A percentile compares a stretch with the other conserved stretches of the same genome.
These are phyloP conservation scores for Craseonycteris thonglongyai DNA, from an alignment of 2,113 vertebrate species.

Conservation along the genomic window DNA sequence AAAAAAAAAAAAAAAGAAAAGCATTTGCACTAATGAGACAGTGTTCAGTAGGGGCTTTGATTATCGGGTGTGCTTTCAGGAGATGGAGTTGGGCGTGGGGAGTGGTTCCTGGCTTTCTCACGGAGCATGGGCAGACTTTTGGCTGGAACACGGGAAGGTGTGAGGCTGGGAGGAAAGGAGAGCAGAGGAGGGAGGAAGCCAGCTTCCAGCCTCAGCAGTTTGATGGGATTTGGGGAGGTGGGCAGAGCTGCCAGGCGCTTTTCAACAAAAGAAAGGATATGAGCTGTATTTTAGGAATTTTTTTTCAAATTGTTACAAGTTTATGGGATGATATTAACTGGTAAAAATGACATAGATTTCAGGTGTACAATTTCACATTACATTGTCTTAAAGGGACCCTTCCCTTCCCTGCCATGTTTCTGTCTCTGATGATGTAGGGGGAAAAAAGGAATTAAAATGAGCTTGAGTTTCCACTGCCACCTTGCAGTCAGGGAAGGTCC, in stretches of 20 bases:
- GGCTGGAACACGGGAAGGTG: not conserved
- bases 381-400: not conserved
- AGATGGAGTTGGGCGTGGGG: not conserved
- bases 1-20: too few relatives aligned
- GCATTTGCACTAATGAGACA: not conserved
- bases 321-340: too few relatives aligned
- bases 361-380: too few relatives aligned
- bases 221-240: not conserved
- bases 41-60: not conserved
- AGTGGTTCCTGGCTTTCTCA: not conserved
- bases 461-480: constrained; percentile 40
- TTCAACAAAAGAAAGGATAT: not conserved
- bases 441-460: not conserved
- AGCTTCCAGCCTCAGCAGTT: not conserved
- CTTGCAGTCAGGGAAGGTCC: not conserved
- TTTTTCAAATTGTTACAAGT: too few relatives aligned
- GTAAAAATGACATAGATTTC: too few relatives aligned
- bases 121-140: not conserved
- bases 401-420: not conserved
- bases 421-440: not conserved
- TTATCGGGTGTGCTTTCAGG: not conserved
- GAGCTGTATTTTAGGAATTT: constrained; percentile 30
- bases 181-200: not conserved
- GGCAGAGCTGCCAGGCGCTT: not conserved
- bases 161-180: not conserved